phyloP scores from a whole-genome alignment of 2,888 invertebrate species.

The Melangyna quadrimaculata region DNA sequence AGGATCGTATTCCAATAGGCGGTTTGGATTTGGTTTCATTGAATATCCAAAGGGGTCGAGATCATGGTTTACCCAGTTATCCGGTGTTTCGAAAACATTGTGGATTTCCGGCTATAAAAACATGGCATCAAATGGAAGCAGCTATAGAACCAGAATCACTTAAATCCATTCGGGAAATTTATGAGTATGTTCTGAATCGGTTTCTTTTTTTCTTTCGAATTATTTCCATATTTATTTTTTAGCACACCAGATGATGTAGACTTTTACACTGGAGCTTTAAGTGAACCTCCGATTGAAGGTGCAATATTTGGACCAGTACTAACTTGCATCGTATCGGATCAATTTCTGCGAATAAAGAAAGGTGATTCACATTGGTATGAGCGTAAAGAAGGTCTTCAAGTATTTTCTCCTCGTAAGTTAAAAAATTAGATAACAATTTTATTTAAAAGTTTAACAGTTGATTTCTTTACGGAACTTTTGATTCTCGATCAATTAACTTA shows the following conservation, averaged over 20 bases:
- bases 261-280: constrained; percentile 92
- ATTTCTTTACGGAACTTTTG: not conserved
- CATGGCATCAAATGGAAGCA: constrained; percentile 85
- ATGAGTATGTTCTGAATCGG: constrained; percentile 81
- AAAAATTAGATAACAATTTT: not conserved
- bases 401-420: constrained; percentile 85
- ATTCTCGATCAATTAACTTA: too few species aligned
- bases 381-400: constrained; percentile 84
- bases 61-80: constrained; percentile 93
- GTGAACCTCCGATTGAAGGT: constrained; percentile 87
- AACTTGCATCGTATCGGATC: constrained; percentile 91
- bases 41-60: constrained; percentile 93
- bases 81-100: constrained; percentile 89
- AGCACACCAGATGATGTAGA: constrained; percentile 92
- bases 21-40: constrained; percentile 93
- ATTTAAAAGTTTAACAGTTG: not conserved
- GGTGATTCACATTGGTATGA: constrained; percentile 97
- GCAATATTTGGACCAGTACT: constrained; percentile 92
- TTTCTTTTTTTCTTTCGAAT: not conserved
- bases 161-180: constrained; percentile 85
- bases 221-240: constrained; percentile 55
- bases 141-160: constrained; percentile 86
- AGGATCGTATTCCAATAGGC: constrained; percentile 81
- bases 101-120: constrained; percentile 84
- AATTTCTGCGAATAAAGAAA: constrained; percentile 89